Base-by-base conservation (phyloP, 2,797 vertebrate species). In the Streptopelia turtur region DNA sequence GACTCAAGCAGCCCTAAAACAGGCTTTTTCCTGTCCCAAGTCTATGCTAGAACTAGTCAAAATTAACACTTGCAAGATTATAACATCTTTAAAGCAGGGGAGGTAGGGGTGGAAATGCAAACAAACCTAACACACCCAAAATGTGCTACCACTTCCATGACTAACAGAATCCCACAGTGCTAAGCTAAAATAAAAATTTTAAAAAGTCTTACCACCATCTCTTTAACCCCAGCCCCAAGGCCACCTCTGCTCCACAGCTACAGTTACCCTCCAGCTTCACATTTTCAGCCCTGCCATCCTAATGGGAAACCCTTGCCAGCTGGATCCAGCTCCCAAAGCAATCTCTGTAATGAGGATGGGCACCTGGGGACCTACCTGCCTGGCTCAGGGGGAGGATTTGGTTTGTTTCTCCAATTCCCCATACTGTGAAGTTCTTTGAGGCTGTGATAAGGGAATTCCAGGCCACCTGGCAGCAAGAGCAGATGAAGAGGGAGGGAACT, bases 341-440 rank as follows among this genome's bases (percentile, higher is more conserved):
- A 49, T 87, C 56, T 94, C 61, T 37, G 21, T 95, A 96, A 96
- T 89, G 79, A 97, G 86, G 92, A 83, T 69, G 92, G 68, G 76
- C 96, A 95, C 96, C 93, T 94, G 86, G 90, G 88, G 92, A 96
- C 85, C 76, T 93, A 91, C 86, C 83, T 96, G 83, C 87, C 77
- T 90, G 79, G 83, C 91, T 96, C 86, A 71, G 68, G 83, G 75
- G 78, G 61, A 81, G 55, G 80, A 84, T 71, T 90, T 49, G 41
- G n/a, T 84, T 92, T 92, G 81, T 74, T 90, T 93, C 92, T 92
- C 65, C 61, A 89, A 53, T 91, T 72, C 83, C 87, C 69, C 31
- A 0, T 76, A 53, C 71, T 89, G 66, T 12, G 16, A 72, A 88
- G 79, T 84, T 77, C 83, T 94, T 76, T 91, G 91, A 95, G 75